Base-by-base conservation (phyloP, 2,113 vertebrate species). In the Carettochelys insculpta region DNA sequence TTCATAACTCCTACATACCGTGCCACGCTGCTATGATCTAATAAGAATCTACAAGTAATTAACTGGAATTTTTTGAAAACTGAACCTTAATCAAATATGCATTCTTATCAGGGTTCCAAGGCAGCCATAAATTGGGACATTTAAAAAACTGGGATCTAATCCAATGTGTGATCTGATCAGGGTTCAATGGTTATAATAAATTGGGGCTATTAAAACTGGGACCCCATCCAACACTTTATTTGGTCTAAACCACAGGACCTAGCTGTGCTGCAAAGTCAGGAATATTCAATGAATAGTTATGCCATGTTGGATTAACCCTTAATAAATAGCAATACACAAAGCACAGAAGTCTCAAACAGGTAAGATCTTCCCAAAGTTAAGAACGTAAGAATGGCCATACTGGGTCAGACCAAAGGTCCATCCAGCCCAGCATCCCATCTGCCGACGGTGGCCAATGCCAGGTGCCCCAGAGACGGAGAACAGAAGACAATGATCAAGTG, bases 131-230 rank as follows among this genome's bases (percentile, higher is more conserved):
- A 98, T 97, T 97, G 94, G 97, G 97, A 97, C 95, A 95, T 98
- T 98, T 98, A 98, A 98, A 98, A 98, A 98, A 97, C 97, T 97
- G 97, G 97, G 97, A 98, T 97, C 96, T 97, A 97, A 96, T 98
- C 97, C 97, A 97, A 97, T 94, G 94, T 38, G 93, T 97, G 98
- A 98, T 98, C 97, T 97, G 97, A 98, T 98, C 97, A 98, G 96
- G 95, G 96, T 98, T 98, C 98, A 98, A 97, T 97, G 96, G 97
- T 97, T 98, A 98, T 98, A 98, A 98, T 98, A 98, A 98, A 98
- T 98, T 97, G 96, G 92, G 95, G 97, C 96, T 98, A 98, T 98
- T 98, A 98, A 97, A 98, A 97, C 97, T 97, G 97, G 98, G 98
- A 98, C 95, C 92, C 90, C 77, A 93, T 97, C 97, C 98, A 98